A percentile compares a stretch with the other conserved stretches of the same genome.
Evolutionary conservation across 2,113 vertebrate genomes (phyloP).

Genomic region (Myiozetetes cayanensis): DNA sequence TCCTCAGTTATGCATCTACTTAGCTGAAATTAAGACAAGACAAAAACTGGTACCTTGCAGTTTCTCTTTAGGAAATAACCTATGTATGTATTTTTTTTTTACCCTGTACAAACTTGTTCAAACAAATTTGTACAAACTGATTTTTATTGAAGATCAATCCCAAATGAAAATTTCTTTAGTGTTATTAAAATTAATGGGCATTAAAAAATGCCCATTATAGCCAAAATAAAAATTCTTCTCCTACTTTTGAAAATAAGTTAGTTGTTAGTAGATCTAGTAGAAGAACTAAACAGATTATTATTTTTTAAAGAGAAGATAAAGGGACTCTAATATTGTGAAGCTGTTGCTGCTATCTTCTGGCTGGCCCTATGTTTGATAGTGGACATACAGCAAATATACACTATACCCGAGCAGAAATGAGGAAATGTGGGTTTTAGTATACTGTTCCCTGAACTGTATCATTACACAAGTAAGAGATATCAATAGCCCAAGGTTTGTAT

Average conservation of each 20-base stretch:
- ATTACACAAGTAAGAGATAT: rapidly evolving
- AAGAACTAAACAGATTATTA: neutral
- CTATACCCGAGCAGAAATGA: neutral
- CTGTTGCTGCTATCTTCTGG: neutral
- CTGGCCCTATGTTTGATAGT: neutral
- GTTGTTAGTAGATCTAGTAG: neutral
- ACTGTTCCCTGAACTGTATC: neutral
- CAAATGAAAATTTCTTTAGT: neutral
- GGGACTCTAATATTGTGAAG: neutral
- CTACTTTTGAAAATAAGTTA: neutral
- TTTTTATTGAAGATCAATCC: neutral
- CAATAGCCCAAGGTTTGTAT: neutral
- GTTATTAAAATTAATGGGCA: too few relatives aligned
- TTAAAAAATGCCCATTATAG: neutral
- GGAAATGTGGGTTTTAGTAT: too few relatives aligned
- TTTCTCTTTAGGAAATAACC: neutral
- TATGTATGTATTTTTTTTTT: neutral
- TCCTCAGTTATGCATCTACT: neutral
- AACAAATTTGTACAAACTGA: neutral
- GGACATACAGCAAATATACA: neutral
- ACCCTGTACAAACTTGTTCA: neutral
- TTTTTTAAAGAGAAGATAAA: neutral
- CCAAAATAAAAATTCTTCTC: neutral
- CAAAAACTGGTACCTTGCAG: neutral
- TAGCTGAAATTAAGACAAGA: conserved; percentile 8